Conservation (phyloP, 2,888 invertebrate genomes). For the Xanthorhoe designata region DNA sequence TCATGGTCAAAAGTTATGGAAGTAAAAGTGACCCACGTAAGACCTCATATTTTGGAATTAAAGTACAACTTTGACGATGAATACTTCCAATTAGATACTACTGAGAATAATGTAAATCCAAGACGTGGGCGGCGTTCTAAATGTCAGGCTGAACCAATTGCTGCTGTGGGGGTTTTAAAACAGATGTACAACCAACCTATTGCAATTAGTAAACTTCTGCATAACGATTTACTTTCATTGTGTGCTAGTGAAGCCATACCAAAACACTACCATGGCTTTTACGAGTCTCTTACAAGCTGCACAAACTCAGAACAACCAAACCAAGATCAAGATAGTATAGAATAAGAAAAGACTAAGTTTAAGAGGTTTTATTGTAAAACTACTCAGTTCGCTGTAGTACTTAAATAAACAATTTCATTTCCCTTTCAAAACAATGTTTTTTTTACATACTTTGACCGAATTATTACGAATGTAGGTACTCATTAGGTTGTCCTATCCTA, state of each 20-base stretch:
- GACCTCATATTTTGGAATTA: slow-evolving; percentile 1
- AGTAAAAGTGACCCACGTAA: background rate
- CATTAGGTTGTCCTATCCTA: too few relatives aligned
- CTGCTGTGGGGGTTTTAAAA: background rate
- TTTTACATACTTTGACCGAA: too few relatives aligned
- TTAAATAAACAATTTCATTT: too few relatives aligned
- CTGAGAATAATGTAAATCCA: background rate
- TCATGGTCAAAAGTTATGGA: background rate
- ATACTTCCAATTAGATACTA: background rate
- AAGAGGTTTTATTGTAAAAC: too few relatives aligned
- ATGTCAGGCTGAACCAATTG: background rate
- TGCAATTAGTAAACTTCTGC: background rate
- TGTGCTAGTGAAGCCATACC: slow-evolving; percentile 2
- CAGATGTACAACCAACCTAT: background rate
- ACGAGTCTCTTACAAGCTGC: background rate
- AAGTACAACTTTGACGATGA: slow-evolving; percentile 1
- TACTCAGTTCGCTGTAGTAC: too few relatives aligned
- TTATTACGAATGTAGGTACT: too few relatives aligned
- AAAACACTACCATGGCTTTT: too few relatives aligned
- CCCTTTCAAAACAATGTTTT: too few relatives aligned
- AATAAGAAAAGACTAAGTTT: too few relatives aligned
- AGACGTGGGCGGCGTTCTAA: slow-evolving; percentile 3
- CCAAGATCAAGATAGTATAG: too few relatives aligned
- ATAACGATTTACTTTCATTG: too few relatives aligned
- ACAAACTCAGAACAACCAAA: background rate